Base-by-base conservation (phyloP, 1,140 invertebrate species). In the Anagrus nilaparvatae region DNA sequence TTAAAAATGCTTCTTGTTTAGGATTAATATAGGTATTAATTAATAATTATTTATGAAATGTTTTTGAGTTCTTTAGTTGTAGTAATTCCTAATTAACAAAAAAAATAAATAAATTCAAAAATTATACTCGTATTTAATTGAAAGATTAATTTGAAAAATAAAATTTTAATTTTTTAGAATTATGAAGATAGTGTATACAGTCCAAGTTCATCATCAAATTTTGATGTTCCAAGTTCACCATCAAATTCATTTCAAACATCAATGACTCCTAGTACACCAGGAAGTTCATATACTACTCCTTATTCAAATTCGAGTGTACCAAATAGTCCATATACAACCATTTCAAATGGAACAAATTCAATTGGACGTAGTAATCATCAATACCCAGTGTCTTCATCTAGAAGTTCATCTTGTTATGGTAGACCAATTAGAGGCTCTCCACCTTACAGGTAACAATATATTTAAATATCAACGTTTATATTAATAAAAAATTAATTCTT, bases 261-360 rank as follows among this genome's bases (percentile, higher is more conserved):
- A 36, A 63, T 67, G 50, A 73, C 67, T 53, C 71, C 72, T 38
- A 66, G 71, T 53, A 73, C 70, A 43, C 69, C 71, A 36, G 58
- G 68, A 42, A 72, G 71, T 56, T 50, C 67, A 40, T 71, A 69
- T 43, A 66, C 65, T 0, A 61, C 58, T 49, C 52, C 59, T 0
- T 63, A 63, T 40, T 55, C 47, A 1, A 62, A 60, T 28, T 55
- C 58, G 4, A 48, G 48, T 19, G 54, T 46, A 28, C 50, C 49
- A 18, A 54, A 46, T 13, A 59, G 52, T 24, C 47, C 56, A 16
- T 54, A 63, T 17, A 47, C 54, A 4, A 48, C 56, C 6, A 47
- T 54, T 10, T 53, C 58, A 5, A 51, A 58, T 14, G 16, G 4
- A 17, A 23, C 34, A 7, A 23, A 2, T 43, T 47, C 3, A 56